Conservation (phyloP, 2,797 vertebrate species). For the Sebastes cheni region DNA sequence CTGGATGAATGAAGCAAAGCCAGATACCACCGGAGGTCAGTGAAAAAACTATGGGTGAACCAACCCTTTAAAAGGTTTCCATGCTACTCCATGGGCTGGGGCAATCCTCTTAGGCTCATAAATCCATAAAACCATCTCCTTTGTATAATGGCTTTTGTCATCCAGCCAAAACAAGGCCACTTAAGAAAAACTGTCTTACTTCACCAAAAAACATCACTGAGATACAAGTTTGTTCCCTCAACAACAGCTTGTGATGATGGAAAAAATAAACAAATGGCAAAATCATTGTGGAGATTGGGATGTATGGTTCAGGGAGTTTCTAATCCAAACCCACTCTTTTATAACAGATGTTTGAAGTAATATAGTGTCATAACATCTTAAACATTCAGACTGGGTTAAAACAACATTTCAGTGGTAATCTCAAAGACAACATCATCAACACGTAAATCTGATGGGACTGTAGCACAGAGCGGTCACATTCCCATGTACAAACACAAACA, state of each 20-base stretch:
- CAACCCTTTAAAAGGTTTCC: background rate
- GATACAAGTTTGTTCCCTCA: background rate
- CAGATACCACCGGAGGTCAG: background rate
- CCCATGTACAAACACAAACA: constrained; percentile 29
- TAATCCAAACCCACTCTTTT: background rate
- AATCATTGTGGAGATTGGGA: background rate
- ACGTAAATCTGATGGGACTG: constrained; percentile 6
- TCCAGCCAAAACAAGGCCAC: background rate
- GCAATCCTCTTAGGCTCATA: background rate
- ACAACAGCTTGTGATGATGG: background rate
- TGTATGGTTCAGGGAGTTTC: background rate
- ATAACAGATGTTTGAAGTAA: background rate
- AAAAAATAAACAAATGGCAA: background rate
- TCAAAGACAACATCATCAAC: background rate
- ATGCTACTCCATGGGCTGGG: background rate
- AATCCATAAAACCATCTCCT: background rate
- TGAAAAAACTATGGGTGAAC: background rate
- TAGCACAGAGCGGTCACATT: constrained; percentile 12
- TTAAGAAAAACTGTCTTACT: background rate
- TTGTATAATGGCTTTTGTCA: background rate
- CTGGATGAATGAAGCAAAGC: background rate
- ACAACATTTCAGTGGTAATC: background rate
- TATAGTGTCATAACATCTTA: background rate
- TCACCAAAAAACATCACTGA: background rate
- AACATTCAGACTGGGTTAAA: background rate